Conservation (phyloP, 2,113 vertebrate genomes). For the Hippoglossus stenolepis region DNA sequence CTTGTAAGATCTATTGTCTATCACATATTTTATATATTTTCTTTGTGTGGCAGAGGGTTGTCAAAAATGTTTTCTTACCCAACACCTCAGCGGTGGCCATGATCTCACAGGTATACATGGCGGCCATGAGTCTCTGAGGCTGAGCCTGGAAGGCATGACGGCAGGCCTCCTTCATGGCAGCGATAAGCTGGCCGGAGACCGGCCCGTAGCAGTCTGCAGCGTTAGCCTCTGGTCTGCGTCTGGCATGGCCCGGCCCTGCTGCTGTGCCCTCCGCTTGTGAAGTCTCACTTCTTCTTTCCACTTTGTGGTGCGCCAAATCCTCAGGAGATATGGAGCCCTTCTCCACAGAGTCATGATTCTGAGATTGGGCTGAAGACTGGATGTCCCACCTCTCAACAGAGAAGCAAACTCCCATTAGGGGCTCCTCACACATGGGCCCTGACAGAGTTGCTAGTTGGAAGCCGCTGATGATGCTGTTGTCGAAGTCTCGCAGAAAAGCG, state of each 20-base stretch:
- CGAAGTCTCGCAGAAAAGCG: slow-evolving; percentile 82
- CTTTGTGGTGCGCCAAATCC: background rate
- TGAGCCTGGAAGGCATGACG: slow-evolving; percentile 90
- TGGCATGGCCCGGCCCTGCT: background rate
- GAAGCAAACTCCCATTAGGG: slow-evolving; percentile 98
- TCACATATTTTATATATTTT: too few species aligned
- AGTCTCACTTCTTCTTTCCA: slow-evolving; percentile 20
- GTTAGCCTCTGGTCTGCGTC: slow-evolving; percentile 53
- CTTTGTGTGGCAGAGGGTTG: too few species aligned
- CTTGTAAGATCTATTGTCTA: too few species aligned
- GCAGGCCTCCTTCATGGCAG: slow-evolving; percentile 95
- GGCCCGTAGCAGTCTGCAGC: slow-evolving; percentile 90
- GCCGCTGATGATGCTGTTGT: slow-evolving; percentile 94
- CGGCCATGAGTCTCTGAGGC: slow-evolving; percentile 94
- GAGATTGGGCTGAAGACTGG: slow-evolving; percentile 55
- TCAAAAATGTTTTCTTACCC: slow-evolving; percentile 83
- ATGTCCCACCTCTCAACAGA: slow-evolving; percentile 91
- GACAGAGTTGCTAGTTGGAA: slow-evolving; percentile 94
- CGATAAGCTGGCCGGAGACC: slow-evolving; percentile 95
- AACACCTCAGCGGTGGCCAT: slow-evolving; percentile 95
- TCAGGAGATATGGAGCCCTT: slow-evolving; percentile 7
- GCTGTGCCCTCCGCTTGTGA: background rate
- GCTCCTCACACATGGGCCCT: slow-evolving; percentile 98
- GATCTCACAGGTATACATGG: slow-evolving; percentile 98
- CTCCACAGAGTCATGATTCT: slow-evolving; percentile 58